Conservation (phyloP, 2,113 vertebrate species). For the Dasypus novemcinctus region DNA sequence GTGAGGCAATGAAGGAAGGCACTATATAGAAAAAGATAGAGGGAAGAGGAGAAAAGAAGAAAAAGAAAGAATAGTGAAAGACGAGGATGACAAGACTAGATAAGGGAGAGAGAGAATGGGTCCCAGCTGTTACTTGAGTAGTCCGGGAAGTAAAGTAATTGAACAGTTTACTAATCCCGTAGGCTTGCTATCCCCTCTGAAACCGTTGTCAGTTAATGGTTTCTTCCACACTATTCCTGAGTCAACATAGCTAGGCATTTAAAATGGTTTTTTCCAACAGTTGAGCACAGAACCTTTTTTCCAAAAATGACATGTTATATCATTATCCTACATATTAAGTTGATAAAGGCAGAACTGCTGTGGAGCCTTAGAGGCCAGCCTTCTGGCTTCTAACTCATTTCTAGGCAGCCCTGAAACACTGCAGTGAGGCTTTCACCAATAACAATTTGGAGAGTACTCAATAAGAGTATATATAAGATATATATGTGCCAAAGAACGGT, state of each 20-base stretch:
- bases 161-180: neutral
- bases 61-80: neutral
- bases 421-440: neutral
- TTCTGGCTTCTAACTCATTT: neutral
- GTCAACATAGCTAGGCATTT: neutral
- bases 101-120: neutral
- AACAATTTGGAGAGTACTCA: neutral
- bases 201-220: neutral
- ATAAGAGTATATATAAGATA: neutral
- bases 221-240: neutral
- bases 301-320: neutral
- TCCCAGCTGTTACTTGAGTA: neutral
- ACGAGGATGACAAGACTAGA: neutral
- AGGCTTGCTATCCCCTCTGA: accelerated
- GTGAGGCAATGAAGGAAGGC: neutral
- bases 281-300: neutral
- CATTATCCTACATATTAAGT: neutral
- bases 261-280: neutral
- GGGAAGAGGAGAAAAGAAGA: neutral
- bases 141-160: neutral
- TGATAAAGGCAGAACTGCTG: neutral
- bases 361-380: neutral
- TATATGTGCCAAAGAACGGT: neutral
- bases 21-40: neutral
- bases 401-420: neutral